Base-by-base conservation (phyloP, 2,888 invertebrate species). In the Andricus quercusramuli region DNA sequence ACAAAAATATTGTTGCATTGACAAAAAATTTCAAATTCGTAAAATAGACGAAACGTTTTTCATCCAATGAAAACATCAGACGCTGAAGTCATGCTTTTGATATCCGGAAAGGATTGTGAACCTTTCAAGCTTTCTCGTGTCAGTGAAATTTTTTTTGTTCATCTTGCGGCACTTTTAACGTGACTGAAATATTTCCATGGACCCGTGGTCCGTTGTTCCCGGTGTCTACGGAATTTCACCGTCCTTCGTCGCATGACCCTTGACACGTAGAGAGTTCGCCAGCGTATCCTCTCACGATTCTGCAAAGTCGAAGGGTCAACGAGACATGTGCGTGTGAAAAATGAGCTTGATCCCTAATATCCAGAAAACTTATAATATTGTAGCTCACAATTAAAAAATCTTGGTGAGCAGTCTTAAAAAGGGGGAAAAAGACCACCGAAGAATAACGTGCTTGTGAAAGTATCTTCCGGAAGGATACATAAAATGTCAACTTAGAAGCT, bases 151-250 rank as follows among this genome's bases (percentile, higher is more conserved):
- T 41, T 67, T 67, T 67, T 67, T 67, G 32, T 66, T 67, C 22
- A 67, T 22, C n/a, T 41, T 67, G 20, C 67, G 67, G 67, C 41
- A 67, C 41, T 67, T 67, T 67, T 67, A 67, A 41, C 22, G 67
- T 67, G 67, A 67, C 41, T 32, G 41, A 67, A 41, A 41, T 67
- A 67, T 67, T 41, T 67, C 67, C 41, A 41, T 67, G 67, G 78
- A 79, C 78, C 80, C 80, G 79, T 81, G 80, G 79, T 79, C 79
- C 80, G 83, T 84, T 82, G 84, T 84, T 83, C 82, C 80, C 74
- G 68, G 86, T 86, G 85, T 86, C 85, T 83, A 83, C 80, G 82
- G 83, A 85, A 87, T 80, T 86, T 87, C 82, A 85, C 84, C 84
- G 83, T 83, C 85, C 82, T 84, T 82, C 77, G 80, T 83, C 84